phyloP scores from a whole-genome alignment of 2,888 invertebrate species.

The Hetaerina titia region DNA sequence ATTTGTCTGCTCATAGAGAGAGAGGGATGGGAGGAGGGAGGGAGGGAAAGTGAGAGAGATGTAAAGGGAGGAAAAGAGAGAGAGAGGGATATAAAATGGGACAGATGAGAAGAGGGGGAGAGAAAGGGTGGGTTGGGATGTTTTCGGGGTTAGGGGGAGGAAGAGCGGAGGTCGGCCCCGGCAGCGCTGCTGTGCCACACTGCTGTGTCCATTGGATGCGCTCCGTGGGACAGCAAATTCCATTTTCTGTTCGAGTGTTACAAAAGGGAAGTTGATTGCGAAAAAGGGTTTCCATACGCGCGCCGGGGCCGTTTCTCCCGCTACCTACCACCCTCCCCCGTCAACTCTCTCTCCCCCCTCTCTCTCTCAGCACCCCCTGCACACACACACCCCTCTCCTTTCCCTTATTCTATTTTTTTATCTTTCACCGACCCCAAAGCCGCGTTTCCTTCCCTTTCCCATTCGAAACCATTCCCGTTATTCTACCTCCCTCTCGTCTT shows the following conservation, averaged over 20 bases:
- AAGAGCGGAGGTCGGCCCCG: background rate
- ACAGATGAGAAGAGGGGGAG: background rate
- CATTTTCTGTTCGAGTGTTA: slow-evolving; percentile 64
- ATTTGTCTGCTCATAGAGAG: background rate
- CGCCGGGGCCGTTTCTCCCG: no score
- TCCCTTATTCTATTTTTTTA: background rate
- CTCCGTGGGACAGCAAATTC: slow-evolving; percentile 60
- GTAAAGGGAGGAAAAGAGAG: background rate
- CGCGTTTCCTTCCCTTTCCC: background rate
- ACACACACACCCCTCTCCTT: background rate
- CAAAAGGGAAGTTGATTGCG: slow-evolving; percentile 63
- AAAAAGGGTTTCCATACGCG: slow-evolving; percentile 24
- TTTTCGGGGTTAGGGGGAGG: background rate
- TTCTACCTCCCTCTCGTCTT: background rate
- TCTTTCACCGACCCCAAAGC: background rate
- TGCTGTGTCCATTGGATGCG: slow-evolving; percentile 45
- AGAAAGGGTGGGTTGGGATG: background rate
- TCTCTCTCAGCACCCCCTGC: background rate
- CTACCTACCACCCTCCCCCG: background rate
- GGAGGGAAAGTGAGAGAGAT: background rate
- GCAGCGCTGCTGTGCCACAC: background rate
- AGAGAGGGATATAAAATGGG: background rate
- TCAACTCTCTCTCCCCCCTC: background rate
- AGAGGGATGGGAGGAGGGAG: background rate
- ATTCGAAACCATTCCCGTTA: background rate